These are phyloP conservation scores for Tapirus indicus DNA, from an alignment of 2,797 vertebrate genomes.

Conservation along the genomic window DNA sequence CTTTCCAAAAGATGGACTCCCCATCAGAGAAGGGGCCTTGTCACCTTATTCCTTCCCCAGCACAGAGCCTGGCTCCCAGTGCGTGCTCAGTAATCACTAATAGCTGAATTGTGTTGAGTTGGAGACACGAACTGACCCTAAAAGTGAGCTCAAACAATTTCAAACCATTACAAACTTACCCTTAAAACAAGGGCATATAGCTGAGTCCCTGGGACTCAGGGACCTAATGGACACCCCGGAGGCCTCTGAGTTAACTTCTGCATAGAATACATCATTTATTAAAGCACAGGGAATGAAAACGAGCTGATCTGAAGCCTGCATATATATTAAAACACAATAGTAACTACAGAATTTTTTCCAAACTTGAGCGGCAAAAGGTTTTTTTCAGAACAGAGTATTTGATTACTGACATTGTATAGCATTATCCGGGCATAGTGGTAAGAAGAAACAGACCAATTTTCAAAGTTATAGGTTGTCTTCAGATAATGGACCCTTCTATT, in stretches of 20 bases:
- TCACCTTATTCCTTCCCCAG: background rate
- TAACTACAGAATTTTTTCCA: background rate
- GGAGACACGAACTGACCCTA: background rate
- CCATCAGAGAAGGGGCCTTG: background rate
- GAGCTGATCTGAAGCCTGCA: background rate
- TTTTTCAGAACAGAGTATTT: background rate
- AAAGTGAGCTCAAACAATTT: background rate
- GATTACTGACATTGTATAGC: background rate
- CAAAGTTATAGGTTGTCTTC: background rate
- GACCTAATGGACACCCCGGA: background rate
- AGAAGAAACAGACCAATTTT: background rate
- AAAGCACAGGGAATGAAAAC: background rate
- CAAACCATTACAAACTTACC: background rate
- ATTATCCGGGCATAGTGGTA: background rate
- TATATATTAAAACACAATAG: background rate
- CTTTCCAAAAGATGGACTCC: background rate
- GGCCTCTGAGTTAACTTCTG: background rate
- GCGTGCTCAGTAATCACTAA: background rate
- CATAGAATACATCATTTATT: background rate
- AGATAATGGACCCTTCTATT: background rate
- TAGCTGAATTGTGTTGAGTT: background rate
- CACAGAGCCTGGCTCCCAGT: background rate
- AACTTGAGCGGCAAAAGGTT: background rate
- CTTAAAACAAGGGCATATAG: background rate
- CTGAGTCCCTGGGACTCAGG: background rate